Base-by-base conservation (phyloP, 2,888 invertebrate species). In the Orthosia cruda region DNA sequence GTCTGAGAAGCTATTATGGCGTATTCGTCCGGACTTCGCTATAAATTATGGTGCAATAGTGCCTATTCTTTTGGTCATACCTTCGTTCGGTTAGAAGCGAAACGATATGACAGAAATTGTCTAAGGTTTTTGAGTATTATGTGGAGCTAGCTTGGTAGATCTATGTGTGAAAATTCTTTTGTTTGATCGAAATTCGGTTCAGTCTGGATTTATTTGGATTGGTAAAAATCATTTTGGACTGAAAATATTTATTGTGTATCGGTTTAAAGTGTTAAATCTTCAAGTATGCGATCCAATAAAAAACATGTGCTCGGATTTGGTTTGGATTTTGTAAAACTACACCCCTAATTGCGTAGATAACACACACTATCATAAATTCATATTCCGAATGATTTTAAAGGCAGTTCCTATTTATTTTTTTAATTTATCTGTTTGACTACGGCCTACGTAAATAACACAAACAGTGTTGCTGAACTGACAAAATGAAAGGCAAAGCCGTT, bases 41-140 rank as follows among this genome's bases (percentile, higher is more conserved):
- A 96, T 96, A 96, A 96, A 95, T 96, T 95, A 96, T 94, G 92
- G 93, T 93, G 94, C 95, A 95, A 95, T 95, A 93, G 95, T 94
- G 91, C 92, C 93, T 93, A 94, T 94, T 95, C 95, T 95, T 95
- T 94, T 89, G 91, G 93, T 91, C 90, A 89, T 89, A 90, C 88
- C 88, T 88, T 92, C 84, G 91, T 88, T 93, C 84, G 91, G 92
- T 91, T 91, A 92, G 88, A 82, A 89, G 90, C 89, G 88, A 90
- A 91, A 89, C 85, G 88, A 91, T 91, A 91, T 93, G 94, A 94
- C 94, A 92, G 92, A 91, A 90, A 92, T 89, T 91, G 91, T 92
- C 91, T 89, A 89, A n/a, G 71, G 71, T 57, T 59, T 84, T 68
- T 47, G 54, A 58, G 23, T 61, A 12, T 20, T 49, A 62, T 65